Evolutionary conservation across 1,140 invertebrate genomes (phyloP).

Genomic region (Aphis gossypii): DNA sequence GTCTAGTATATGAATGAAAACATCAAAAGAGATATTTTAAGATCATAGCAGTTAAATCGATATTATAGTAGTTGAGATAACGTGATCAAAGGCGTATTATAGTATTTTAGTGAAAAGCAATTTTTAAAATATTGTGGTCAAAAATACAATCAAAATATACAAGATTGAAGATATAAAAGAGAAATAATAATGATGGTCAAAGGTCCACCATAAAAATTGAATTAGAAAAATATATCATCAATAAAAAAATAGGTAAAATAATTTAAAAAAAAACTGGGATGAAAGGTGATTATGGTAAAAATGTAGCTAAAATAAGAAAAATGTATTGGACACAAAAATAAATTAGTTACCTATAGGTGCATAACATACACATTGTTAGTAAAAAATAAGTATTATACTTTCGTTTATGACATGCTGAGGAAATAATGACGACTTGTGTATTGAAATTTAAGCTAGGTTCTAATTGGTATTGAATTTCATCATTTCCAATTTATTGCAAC

Average conservation of each 20-base stretch:
- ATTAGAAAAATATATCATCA: too few relatives aligned
- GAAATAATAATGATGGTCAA: neutral
- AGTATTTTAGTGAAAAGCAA: neutral
- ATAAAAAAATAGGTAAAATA: neutral
- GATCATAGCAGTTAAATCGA: neutral
- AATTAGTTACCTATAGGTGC: neutral
- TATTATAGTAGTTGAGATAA: neutral
- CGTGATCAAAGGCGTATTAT: neutral
- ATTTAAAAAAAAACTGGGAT: neutral
- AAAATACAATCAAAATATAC: neutral
- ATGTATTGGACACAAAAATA: neutral
- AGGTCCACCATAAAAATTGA: neutral
- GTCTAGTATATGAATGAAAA: neutral
- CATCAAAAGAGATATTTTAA: neutral
- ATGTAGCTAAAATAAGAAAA: neutral
- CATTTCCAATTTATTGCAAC: neutral
- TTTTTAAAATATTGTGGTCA: neutral
- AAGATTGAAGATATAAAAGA: neutral
- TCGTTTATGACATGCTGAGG: neutral
- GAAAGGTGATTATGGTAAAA: neutral
- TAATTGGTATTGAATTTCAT: slow-evolving; percentile 30
- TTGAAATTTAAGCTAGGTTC: neutral
- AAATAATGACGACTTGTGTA: neutral
- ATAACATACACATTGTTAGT: neutral
- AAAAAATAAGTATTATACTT: neutral